These are phyloP conservation scores for Apotomis capreana DNA, from an alignment of 2,888 invertebrate species.

Conservation along the genomic window DNA sequence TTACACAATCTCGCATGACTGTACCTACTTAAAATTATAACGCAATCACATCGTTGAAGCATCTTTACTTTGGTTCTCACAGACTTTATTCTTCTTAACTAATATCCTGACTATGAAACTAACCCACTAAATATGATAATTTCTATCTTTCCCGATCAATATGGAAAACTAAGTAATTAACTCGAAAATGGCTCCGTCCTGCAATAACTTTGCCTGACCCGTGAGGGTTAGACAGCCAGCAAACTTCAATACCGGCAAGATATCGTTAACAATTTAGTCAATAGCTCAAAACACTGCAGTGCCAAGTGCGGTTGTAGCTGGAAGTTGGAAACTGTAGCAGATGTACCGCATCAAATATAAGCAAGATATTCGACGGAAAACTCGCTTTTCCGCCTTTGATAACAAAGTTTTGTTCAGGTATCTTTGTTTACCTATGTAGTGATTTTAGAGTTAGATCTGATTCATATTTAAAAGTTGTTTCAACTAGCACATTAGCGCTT, in stretches of 20 bases:
- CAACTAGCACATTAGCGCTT: no score
- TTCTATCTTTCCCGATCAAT: not conserved
- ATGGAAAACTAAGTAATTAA: not conserved
- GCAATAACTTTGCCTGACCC: not conserved
- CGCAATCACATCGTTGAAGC: no score
- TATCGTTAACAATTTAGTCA: slow-evolving; percentile 28
- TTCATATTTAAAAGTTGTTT: no score
- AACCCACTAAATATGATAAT: no score
- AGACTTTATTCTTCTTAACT: no score
- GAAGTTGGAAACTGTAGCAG: slow-evolving; percentile 29
- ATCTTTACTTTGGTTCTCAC: no score
- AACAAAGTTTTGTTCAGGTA: not conserved
- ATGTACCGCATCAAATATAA: slow-evolving; percentile 9
- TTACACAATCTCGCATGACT: no score
- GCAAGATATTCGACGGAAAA: not conserved
- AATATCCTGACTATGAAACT: no score
- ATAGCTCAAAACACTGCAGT: slow-evolving; percentile 25
- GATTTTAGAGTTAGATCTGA: not conserved
- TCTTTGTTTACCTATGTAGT: not conserved
- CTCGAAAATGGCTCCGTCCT: not conserved
- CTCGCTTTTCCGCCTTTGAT: not conserved
- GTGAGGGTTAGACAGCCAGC: not conserved
- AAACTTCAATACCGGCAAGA: slow-evolving; percentile 1
- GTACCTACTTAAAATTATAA: no score
- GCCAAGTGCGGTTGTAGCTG: slow-evolving; percentile 5